Conservation (phyloP, 37 sponge, comb jelly and placozoan species). For the Chondrosia reniformis region DNA sequence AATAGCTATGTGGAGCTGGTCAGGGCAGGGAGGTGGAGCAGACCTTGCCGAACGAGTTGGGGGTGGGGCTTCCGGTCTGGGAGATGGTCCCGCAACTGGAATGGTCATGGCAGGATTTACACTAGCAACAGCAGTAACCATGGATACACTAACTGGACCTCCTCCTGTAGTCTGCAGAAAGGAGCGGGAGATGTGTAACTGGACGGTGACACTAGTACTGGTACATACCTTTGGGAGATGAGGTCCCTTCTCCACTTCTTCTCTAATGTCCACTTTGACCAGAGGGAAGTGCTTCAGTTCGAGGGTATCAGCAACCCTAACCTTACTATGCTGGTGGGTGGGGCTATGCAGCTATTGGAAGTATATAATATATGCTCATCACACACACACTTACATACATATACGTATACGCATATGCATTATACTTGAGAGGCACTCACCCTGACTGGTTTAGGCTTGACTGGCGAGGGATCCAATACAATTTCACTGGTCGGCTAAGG, state of each 20-base stretch:
- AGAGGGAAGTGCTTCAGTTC: conserved; percentile 26
- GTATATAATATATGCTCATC: neutral
- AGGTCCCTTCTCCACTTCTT: neutral
- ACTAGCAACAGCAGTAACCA: neutral
- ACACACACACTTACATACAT: neutral
- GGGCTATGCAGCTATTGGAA: conserved; percentile 19
- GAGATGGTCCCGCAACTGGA: neutral
- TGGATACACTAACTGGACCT: neutral
- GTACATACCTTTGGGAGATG: neutral
- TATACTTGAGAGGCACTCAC: conserved; percentile 1
- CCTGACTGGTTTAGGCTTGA: conserved; percentile 34
- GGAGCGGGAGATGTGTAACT: no score
- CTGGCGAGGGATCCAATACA: conserved; percentile 70
- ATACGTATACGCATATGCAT: neutral
- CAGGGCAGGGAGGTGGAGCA: neutral
- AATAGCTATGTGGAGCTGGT: neutral
- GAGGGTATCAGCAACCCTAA: neutral
- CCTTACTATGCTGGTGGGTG: conserved; percentile 6
- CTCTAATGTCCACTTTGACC: conserved; percentile 12
- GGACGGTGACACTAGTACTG: no score
- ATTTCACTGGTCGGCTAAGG: conserved; percentile 77
- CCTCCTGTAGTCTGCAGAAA: neutral
- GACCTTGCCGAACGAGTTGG: neutral
- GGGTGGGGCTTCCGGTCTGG: neutral
- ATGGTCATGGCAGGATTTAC: neutral